Conservation (phyloP, 2,888 invertebrate genomes). For the Maniola hyperantus region DNA sequence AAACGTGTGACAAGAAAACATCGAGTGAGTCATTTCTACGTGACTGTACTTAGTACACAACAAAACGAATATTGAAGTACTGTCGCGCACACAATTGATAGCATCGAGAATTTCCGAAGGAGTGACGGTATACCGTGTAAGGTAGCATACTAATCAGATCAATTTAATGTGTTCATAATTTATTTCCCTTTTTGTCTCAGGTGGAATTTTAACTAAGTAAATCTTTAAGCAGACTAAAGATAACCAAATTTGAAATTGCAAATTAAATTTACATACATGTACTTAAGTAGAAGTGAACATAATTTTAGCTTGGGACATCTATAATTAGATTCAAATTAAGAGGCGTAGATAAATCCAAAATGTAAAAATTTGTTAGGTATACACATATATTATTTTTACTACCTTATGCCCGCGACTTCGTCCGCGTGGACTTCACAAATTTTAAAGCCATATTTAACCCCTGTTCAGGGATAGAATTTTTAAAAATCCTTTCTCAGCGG, state of each 20-base stretch:
- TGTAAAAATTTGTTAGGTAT: too few relatives aligned
- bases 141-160: slow-evolving; percentile 56
- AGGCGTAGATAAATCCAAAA: too few relatives aligned
- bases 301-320: not conserved
- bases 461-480: too few relatives aligned
- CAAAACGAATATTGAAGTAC: slow-evolving; percentile 56
- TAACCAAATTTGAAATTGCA: not conserved
- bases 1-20: slow-evolving; percentile 32
- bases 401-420: too few relatives aligned
- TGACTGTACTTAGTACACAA: slow-evolving; percentile 68
- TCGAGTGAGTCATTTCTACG: slow-evolving; percentile 59
- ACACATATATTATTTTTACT: too few relatives aligned
- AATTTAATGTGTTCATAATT: slow-evolving; percentile 35
- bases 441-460: too few relatives aligned
- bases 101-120: slow-evolving; percentile 55
- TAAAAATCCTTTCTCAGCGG: too few relatives aligned
- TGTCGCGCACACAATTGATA: slow-evolving; percentile 60
- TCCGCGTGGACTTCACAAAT: too few relatives aligned
- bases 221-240: not conserved
- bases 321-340: not conserved
- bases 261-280: not conserved
- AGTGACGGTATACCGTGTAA: slow-evolving; percentile 47
- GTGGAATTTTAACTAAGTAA: not conserved
- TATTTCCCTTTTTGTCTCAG: slow-evolving; percentile 17
- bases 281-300: too few relatives aligned